A percentile compares a stretch with the other conserved stretches of the same genome.
Evolutionary conservation across 2,888 invertebrate genomes (phyloP).

Genomic region (Limenitis camilla): DNA sequence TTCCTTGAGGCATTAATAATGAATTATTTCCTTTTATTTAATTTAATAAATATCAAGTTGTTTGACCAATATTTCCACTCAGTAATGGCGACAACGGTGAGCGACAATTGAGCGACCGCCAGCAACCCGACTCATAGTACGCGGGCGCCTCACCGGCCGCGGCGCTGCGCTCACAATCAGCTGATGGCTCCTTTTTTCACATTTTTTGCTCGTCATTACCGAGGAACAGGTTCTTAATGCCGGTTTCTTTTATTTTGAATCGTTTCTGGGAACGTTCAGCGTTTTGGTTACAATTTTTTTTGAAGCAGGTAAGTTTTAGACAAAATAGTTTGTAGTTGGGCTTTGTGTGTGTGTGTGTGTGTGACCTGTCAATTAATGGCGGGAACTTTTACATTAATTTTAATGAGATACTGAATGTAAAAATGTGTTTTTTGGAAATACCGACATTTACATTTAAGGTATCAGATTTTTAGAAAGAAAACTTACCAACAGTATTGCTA

Average conservation of each 20-base stretch:
- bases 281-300: constrained; percentile 29
- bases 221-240: constrained; percentile 31
- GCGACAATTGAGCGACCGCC: constrained; percentile 4
- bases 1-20: too few species aligned
- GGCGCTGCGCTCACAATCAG: constrained; percentile 37
- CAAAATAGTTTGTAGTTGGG: constrained; percentile 18
- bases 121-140: constrained; percentile 20
- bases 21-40: too few species aligned
- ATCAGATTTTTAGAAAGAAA: too few species aligned
- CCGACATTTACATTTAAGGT: not conserved
- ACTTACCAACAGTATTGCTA: too few species aligned
- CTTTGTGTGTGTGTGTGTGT: constrained; percentile 1
- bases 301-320: constrained; percentile 29
- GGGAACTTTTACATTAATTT: constrained; percentile 1
- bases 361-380: constrained; percentile 10
- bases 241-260: constrained; percentile 32
- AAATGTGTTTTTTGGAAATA: not conserved
- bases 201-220: constrained; percentile 32
- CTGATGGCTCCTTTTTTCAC: constrained; percentile 32
- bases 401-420: not conserved
- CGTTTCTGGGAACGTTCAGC: constrained; percentile 31
- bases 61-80: not conserved
- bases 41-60: not conserved
- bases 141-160: constrained; percentile 33
- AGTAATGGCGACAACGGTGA: not conserved